Conservation (phyloP, 2,888 invertebrate genomes). For the Volucella inflata region DNA sequence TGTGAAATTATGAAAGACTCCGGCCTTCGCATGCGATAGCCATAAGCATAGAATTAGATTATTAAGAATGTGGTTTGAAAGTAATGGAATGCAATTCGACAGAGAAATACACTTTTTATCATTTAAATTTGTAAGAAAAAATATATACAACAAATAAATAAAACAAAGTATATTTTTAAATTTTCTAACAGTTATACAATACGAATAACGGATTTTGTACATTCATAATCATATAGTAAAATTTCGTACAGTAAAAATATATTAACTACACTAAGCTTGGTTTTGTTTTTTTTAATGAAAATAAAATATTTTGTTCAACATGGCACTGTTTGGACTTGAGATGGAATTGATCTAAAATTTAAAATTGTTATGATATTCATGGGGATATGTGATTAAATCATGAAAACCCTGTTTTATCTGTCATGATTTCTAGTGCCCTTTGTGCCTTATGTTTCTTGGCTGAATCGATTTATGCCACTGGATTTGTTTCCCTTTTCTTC, state of each 20-base stretch:
- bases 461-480: too few relatives aligned
- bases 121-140: slow-evolving; percentile 17
- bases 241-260: slow-evolving; percentile 23
- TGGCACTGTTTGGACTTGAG: too few relatives aligned
- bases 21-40: slow-evolving; percentile 58
- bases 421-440: too few relatives aligned
- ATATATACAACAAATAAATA: slow-evolving; percentile 7
- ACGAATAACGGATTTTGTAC: slow-evolving; percentile 50
- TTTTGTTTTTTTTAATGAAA: slow-evolving; percentile 3
- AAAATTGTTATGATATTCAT: too few relatives aligned
- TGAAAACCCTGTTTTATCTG: too few relatives aligned
- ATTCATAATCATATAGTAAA: slow-evolving; percentile 43
- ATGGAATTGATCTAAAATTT: too few relatives aligned
- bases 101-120: slow-evolving; percentile 17
- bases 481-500: too few relatives aligned
- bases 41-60: slow-evolving; percentile 40
- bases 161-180: slow-evolving; percentile 6
- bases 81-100: slow-evolving; percentile 30
- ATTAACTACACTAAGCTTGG: not conserved
- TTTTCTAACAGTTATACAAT: slow-evolving; percentile 35
- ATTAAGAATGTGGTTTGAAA: slow-evolving; percentile 8
- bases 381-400: too few relatives aligned
- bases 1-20: slow-evolving; percentile 37
- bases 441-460: too few relatives aligned
- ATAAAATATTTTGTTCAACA: too few relatives aligned